phyloP scores from a whole-genome alignment of 2,888 invertebrate species.

The Synanthedon formicaeformis region DNA sequence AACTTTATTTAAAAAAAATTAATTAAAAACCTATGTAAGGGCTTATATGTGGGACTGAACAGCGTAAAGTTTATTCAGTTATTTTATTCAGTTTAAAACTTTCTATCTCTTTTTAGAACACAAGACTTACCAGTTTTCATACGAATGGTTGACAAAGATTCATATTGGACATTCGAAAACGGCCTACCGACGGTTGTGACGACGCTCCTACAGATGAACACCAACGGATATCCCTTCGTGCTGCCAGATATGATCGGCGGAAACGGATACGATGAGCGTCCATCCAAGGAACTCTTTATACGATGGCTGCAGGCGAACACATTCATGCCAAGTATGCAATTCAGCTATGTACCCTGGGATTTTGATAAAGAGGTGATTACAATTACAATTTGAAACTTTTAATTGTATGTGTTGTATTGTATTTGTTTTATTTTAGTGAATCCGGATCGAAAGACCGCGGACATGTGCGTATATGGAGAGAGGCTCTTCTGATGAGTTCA shows the following conservation, averaged over 20 bases:
- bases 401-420: too few species aligned
- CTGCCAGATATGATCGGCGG: conserved; percentile 84
- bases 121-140: conserved; percentile 78
- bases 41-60: too few species aligned
- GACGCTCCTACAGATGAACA: conserved; percentile 72
- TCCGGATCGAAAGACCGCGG: too few species aligned
- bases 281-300: conserved; percentile 74
- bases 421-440: too few species aligned
- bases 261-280: conserved; percentile 59
- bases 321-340: conserved; percentile 84
- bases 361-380: conserved; percentile 66
- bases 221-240: conserved; percentile 78
- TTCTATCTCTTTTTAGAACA: conserved; percentile 43
- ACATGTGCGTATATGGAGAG: too few species aligned
- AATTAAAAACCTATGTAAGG: too few species aligned
- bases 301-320: conserved; percentile 82
- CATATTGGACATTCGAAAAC: conserved; percentile 75
- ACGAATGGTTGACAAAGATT: conserved; percentile 82
- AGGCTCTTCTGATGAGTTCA: too few species aligned
- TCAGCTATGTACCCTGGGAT: conserved; percentile 84
- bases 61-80: too few species aligned
- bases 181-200: conserved; percentile 81
- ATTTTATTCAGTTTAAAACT: background rate
- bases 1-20: too few species aligned
- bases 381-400: too few species aligned